Percentiles rank a stretch among this genome's conserved stretches.
Evolutionary conservation across 1,140 invertebrate species (phyloP).

Genomic region (Euborellia annulipes): DNA sequence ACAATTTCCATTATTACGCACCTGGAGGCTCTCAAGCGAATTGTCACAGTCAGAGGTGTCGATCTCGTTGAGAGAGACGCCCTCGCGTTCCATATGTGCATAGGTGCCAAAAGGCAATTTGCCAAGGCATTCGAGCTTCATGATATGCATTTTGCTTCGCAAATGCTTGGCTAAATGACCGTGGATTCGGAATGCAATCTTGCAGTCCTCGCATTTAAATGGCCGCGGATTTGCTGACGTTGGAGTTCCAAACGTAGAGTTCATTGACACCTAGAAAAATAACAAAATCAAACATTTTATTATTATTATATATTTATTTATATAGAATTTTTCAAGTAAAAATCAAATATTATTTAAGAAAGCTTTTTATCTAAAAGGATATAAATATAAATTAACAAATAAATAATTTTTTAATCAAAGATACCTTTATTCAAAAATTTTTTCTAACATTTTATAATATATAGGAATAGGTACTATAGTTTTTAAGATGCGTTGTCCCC

Average conservation of each 20-base stretch:
- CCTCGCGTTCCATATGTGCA: slow-evolving; percentile 81
- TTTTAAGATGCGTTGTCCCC: no score
- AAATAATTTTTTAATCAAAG: no score
- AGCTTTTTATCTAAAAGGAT: no score
- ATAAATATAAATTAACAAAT: no score
- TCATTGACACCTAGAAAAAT: slow-evolving; percentile 46
- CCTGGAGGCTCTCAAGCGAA: slow-evolving; percentile 70
- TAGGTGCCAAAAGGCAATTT: slow-evolving; percentile 93
- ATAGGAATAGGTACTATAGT: no score
- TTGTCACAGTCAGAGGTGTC: slow-evolving; percentile 88
- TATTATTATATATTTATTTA: no score
- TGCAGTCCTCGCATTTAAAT: slow-evolving; percentile 89
- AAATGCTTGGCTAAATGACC: slow-evolving; percentile 93
- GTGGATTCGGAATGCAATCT: slow-evolving; percentile 89
- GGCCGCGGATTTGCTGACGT: slow-evolving; percentile 80
- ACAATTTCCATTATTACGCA: slow-evolving; percentile 23
- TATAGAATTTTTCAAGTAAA: no score
- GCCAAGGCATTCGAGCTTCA: slow-evolving; percentile 79
- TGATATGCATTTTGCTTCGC: slow-evolving; percentile 91
- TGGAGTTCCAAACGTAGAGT: slow-evolving; percentile 66
- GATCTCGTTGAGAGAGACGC: slow-evolving; percentile 80
- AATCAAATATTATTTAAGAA: no score
- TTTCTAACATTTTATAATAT: no score
- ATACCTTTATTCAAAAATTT: no score
- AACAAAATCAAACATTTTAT: no score